A percentile compares a stretch with the other conserved stretches of the same genome.
These are phyloP conservation scores for Meloidogyne exigua DNA, from an alignment of 1,140 invertebrate genomes.

Conservation along the genomic window DNA sequence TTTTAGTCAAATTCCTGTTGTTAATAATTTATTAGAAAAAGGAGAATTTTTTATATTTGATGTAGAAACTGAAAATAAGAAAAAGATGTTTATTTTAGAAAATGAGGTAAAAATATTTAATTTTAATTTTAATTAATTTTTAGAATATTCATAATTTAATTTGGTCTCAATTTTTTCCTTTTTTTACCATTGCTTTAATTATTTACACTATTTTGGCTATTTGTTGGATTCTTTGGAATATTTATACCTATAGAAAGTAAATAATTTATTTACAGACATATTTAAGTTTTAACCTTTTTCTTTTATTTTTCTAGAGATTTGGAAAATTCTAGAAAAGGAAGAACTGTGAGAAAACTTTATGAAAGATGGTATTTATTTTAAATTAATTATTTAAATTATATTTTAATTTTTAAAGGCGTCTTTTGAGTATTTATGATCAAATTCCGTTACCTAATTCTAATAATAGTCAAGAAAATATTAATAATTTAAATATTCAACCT, in stretches of 20 bases:
- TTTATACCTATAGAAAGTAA: slow-evolving; percentile 26
- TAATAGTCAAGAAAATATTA: neutral
- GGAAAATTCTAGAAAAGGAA: slow-evolving; percentile 1
- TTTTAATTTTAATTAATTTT: slow-evolving; percentile 6
- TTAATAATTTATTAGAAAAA: neutral
- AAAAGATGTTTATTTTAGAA: neutral
- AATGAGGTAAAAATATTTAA: neutral
- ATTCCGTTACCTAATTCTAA: neutral
- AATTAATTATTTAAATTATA: neutral
- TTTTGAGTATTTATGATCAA: slow-evolving; percentile 24
- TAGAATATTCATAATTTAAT: slow-evolving; percentile 16
- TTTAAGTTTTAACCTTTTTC: neutral
- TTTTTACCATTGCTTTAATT: slow-evolving; percentile 14
- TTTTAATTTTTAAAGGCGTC: slow-evolving; percentile 7
- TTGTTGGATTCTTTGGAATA: slow-evolving; percentile 26
- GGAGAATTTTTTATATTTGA: slow-evolving; percentile 1
- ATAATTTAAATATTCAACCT: neutral
- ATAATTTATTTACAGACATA: too few relatives aligned
- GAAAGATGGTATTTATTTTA: slow-evolving; percentile 17
- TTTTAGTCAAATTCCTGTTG: slow-evolving; percentile 16
- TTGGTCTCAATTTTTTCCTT: slow-evolving; percentile 26
- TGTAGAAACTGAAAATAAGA: neutral
- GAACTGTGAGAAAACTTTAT: slow-evolving; percentile 8
- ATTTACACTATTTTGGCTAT: slow-evolving; percentile 15
- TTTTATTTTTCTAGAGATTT: slow-evolving; percentile 16